A percentile compares a stretch with the other conserved stretches of the same genome.
Evolutionary conservation across 2,113 vertebrate species (phyloP).

Genomic region (Pipa parva): DNA sequence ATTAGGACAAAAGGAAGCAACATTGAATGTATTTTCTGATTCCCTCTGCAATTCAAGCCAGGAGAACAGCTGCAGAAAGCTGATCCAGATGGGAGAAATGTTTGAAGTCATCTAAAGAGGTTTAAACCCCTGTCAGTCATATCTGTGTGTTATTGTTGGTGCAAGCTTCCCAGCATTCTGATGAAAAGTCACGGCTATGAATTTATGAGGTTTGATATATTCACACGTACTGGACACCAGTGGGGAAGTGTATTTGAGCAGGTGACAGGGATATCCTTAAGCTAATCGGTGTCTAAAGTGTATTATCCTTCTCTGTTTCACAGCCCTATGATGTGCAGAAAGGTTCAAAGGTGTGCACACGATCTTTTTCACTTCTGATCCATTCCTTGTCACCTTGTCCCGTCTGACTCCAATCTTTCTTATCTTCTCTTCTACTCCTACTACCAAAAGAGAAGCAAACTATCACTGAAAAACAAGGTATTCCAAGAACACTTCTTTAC

Average conservation of each 20-base stretch:
- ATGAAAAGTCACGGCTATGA: neutral
- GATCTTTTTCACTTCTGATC: too few species aligned
- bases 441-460: too few species aligned
- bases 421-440: too few species aligned
- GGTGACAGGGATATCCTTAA: neutral
- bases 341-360: too few species aligned
- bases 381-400: too few species aligned
- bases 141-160: neutral
- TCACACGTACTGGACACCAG: neutral
- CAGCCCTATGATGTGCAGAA: too few species aligned
- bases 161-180: slow-evolving; percentile 2
- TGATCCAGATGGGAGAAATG: slow-evolving; percentile 29
- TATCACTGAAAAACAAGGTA: too few species aligned
- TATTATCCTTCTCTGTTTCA: neutral
- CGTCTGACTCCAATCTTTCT: too few species aligned
- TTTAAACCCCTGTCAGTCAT: slow-evolving; percentile 16
- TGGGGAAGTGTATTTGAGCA: neutral
- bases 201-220: neutral
- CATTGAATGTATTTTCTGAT: slow-evolving; percentile 19
- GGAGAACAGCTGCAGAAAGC: slow-evolving; percentile 33
- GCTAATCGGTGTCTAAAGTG: neutral
- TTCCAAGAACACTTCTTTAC: too few species aligned
- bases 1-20: slow-evolving; percentile 30
- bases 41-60: slow-evolving; percentile 5
- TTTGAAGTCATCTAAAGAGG: slow-evolving; percentile 27